Evolutionary conservation across 2,113 vertebrate species (phyloP).

Genomic region (Daboia siamensis): DNA sequence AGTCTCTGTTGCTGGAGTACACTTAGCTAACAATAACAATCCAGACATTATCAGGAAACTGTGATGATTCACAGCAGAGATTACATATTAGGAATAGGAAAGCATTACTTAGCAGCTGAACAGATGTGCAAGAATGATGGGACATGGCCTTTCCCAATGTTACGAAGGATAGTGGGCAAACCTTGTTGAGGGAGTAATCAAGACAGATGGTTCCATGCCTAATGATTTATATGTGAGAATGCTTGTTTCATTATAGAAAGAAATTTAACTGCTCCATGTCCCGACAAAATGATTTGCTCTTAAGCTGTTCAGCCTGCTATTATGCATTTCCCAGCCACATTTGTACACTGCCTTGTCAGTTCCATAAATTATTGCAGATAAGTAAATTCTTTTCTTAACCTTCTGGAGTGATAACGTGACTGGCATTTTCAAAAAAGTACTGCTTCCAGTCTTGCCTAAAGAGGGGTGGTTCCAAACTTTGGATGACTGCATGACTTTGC

Average conservation of each 20-base stretch:
- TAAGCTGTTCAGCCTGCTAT: conserved; percentile 49
- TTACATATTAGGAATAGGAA: conserved; percentile 33
- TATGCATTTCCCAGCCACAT: conserved; percentile 49
- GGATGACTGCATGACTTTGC: conserved; percentile 3
- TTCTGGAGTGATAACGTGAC: conserved; percentile 56
- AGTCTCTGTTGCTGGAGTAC: conserved; percentile 34
- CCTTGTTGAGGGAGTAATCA: not conserved
- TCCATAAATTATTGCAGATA: conserved; percentile 69
- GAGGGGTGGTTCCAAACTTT: not conserved
- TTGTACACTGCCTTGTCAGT: conserved; percentile 56
- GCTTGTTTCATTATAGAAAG: conserved; percentile 60
- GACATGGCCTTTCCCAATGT: conserved; percentile 16
- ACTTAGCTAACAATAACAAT: conserved; percentile 36
- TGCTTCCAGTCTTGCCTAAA: conserved; percentile 38
- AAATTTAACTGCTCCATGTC: conserved; percentile 43
- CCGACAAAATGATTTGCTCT: conserved; percentile 59
- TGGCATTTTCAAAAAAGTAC: conserved; percentile 53
- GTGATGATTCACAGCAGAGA: conserved; percentile 42
- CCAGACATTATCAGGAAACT: conserved; percentile 34
- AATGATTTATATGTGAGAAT: conserved; percentile 59
- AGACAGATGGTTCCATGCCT: conserved; percentile 12
- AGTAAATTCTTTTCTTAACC: conserved; percentile 68
- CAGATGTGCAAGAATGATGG: conserved; percentile 42
- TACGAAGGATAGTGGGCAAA: conserved; percentile 9
- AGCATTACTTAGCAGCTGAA: conserved; percentile 30